Evolutionary conservation across 2,113 vertebrate species (phyloP).

Genomic region (Gymnogyps californianus): DNA sequence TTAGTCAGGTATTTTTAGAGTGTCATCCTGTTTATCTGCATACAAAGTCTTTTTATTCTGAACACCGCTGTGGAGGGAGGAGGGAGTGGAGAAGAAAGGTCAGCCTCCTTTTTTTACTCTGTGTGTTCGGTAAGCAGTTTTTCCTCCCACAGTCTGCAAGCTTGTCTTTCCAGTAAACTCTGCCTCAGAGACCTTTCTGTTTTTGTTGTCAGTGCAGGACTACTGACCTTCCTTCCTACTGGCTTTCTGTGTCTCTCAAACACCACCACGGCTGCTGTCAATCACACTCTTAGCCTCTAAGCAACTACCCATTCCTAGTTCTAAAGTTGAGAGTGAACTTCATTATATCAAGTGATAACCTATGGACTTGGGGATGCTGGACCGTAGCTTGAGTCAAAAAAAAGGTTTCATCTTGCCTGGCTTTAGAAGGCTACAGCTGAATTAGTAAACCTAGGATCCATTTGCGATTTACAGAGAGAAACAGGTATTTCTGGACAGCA

Average conservation of each 20-base stretch:
- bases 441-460: neutral
- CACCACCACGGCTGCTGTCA: neutral
- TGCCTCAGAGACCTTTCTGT: neutral
- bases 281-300: neutral
- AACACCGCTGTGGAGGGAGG: neutral
- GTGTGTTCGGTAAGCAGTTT: fast-evolving
- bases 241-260: neutral
- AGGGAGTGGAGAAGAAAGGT: neutral
- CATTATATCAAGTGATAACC: neutral
- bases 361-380: neutral
- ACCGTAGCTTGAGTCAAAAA: neutral
- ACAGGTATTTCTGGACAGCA: neutral
- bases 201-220: neutral
- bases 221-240: neutral
- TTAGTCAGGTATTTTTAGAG: neutral
- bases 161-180: neutral
- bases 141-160: neutral
- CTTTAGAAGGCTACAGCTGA: neutral
- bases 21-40: neutral
- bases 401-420: neutral
- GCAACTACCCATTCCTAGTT: neutral
- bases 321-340: neutral
- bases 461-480: neutral
- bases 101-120: neutral
- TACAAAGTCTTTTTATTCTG: neutral